Conservation (phyloP, 2,797 vertebrate genomes). For the Tadarida brasiliensis region DNA sequence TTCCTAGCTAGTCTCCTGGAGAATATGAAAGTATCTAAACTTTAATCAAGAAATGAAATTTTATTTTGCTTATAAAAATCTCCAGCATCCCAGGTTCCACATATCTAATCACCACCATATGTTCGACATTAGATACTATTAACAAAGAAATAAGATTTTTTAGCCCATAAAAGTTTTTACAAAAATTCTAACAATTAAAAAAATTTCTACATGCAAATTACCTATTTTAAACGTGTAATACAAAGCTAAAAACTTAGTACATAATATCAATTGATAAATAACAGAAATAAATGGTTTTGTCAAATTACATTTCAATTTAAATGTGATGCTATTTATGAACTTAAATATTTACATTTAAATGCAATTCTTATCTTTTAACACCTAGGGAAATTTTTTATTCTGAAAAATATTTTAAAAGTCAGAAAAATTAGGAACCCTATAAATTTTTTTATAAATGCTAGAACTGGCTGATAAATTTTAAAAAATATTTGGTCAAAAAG, state of each 20-base stretch:
- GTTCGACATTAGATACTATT: slow-evolving; percentile 62
- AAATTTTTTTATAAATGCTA: slow-evolving; percentile 36
- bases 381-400: slow-evolving; percentile 55
- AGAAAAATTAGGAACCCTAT: slow-evolving; percentile 48
- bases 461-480: slow-evolving; percentile 25
- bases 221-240: slow-evolving; percentile 38
- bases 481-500: background rate
- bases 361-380: slow-evolving; percentile 46
- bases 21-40: slow-evolving; percentile 54
- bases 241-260: slow-evolving; percentile 17
- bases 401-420: slow-evolving; percentile 53
- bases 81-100: slow-evolving; percentile 31
- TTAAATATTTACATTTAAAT: slow-evolving; percentile 57
- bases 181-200: slow-evolving; percentile 64
- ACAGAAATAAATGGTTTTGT: slow-evolving; percentile 43
- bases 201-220: slow-evolving; percentile 36
- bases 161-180: slow-evolving; percentile 30
- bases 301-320: slow-evolving; percentile 61
- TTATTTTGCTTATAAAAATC: slow-evolving; percentile 70
- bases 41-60: slow-evolving; percentile 68
- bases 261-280: slow-evolving; percentile 23
- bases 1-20: slow-evolving; percentile 1
- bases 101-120: slow-evolving; percentile 60
- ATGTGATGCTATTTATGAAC: slow-evolving; percentile 45
- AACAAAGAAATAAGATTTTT: slow-evolving; percentile 59